phyloP scores from a whole-genome alignment of 2,888 invertebrate species.

The Sepioteuthis lessoniana region DNA sequence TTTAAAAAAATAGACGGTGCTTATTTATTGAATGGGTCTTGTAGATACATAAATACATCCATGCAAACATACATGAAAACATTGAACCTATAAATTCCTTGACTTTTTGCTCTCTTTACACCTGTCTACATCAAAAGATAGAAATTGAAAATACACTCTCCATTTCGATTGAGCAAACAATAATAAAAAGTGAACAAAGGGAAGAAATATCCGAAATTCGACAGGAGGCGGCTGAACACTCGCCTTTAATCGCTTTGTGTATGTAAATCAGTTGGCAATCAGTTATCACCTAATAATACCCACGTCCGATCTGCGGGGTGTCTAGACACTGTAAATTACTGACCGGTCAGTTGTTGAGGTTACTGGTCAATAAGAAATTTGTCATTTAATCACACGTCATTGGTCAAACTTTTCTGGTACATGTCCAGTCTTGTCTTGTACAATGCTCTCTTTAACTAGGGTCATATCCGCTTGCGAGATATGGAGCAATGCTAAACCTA shows the following conservation, averaged over 20 bases:
- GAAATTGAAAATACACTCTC: too few relatives aligned
- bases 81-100: too few relatives aligned
- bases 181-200: background rate
- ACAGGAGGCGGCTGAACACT: accelerated
- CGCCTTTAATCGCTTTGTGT: background rate
- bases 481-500: background rate
- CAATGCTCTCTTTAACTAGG: background rate
- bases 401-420: background rate
- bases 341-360: background rate
- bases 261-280: constrained; percentile 16
- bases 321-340: constrained; percentile 33
- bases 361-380: background rate
- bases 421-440: background rate
- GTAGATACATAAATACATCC: too few relatives aligned
- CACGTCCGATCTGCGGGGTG: constrained; percentile 1
- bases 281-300: constrained; percentile 33
- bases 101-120: too few relatives aligned
- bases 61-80: too few relatives aligned
- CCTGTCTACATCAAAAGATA: too few relatives aligned
- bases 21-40: too few relatives aligned
- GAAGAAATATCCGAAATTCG: background rate
- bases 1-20: too few relatives aligned
- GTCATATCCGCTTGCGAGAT: background rate
- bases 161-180: too few relatives aligned
- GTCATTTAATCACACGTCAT: background rate